Evolutionary conservation across 1,140 invertebrate genomes (phyloP), one percentile per base, ranked within the genome.

Genomic region (Rhopalosiphum maidis): DNA sequence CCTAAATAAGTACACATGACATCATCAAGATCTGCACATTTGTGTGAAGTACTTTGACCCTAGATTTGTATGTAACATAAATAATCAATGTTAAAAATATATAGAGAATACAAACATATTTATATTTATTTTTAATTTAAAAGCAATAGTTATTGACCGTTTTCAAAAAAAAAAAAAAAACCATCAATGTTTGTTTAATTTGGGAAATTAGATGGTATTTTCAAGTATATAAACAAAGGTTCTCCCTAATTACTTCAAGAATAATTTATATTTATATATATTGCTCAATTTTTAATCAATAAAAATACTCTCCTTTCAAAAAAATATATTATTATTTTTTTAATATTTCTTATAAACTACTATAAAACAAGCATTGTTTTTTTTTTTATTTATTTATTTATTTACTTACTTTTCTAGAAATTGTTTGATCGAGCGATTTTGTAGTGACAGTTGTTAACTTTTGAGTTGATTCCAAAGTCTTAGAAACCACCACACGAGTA

Each of bases 1-100:
- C 98, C 98, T 94, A 99, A 96, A 88, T 96, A 95, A 82, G 95
- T 94, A 85, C 96, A 95, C 94, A 97, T 96, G 95, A 97, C 97
- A 43, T 95, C 94, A 95, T 98, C 96, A 60, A 98, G 96, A 94
- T 99, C 97, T 1, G 95, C 95, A 95, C 97, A 97, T 94, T 97
- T 93, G 30, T 86, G 91, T 54, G 77, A 93, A 54, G 48, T 83
- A 93, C 68, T 85, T 21, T 51, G 35, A 4, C 91, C 91, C 91
- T 93, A 86, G 2, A 85, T 23, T 9, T 82, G 7, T n/a, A 77
- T 51, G 9, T 46, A 77, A 55, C 43, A 86, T 37, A 85, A 91
- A 92, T 82, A 93, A 25, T 93, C 22, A 48, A 82, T 43, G 35
- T n/a, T 25, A 54, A 2, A 35, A 23, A 90, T 54, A 51, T 51